A percentile compares a stretch with the other conserved stretches of the same genome.
phyloP scores from a whole-genome alignment of 2,113 vertebrate genomes.

The Myocastor coypus region DNA sequence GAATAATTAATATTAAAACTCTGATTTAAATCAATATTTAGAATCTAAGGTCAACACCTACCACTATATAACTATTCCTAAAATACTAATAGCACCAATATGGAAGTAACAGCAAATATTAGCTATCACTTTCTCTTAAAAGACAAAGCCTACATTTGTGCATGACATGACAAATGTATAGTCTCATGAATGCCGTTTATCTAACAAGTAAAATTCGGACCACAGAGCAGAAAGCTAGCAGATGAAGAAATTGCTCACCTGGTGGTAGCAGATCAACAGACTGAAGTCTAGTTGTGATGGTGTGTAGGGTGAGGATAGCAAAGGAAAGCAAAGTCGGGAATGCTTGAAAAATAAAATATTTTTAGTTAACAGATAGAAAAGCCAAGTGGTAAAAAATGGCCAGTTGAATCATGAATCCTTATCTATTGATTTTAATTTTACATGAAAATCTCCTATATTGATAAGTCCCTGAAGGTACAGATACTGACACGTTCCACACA shows the following conservation, averaged over 20 bases:
- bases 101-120: neutral
- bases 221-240: constrained; percentile 81
- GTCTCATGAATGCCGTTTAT: constrained; percentile 69
- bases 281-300: constrained; percentile 87
- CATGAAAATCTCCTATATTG: constrained; percentile 56
- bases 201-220: constrained; percentile 80
- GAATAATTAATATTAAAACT: constrained; percentile 36
- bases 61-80: neutral
- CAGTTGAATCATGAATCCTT: constrained; percentile 77
- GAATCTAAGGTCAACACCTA: constrained; percentile 24
- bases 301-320: constrained; percentile 88
- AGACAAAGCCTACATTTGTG: constrained; percentile 53
- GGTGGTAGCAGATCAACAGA: constrained; percentile 86
- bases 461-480: neutral
- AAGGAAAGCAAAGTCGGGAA: constrained; percentile 88
- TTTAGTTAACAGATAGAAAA: constrained; percentile 86
- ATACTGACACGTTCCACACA: constrained; percentile 38
- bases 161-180: constrained; percentile 7
- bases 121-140: constrained; percentile 52
- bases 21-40: constrained; percentile 23
- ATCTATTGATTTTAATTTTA: constrained; percentile 53
- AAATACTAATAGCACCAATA: neutral
- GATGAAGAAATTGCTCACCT: constrained; percentile 87
- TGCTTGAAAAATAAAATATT: constrained; percentile 89
- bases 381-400: constrained; percentile 76